A percentile compares a stretch with the other conserved stretches of the same genome.
Evolutionary conservation across 2,113 vertebrate genomes (phyloP).

Genomic region (Hyperoodon ampullatus): DNA sequence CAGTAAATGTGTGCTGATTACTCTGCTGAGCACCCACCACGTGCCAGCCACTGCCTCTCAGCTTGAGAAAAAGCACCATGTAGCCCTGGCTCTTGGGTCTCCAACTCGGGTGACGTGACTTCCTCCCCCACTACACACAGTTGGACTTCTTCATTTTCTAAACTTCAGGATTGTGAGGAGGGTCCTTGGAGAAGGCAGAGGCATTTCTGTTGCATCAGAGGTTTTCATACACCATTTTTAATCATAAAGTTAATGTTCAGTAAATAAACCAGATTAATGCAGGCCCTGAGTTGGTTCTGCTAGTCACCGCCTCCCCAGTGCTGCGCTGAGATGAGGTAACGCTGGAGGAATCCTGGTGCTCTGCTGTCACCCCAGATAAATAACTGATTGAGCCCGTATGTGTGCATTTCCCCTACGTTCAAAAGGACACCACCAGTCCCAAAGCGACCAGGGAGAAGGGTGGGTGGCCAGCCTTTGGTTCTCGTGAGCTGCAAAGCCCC

Average conservation of each 20-base stretch:
- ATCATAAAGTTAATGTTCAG: no score
- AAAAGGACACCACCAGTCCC: not conserved
- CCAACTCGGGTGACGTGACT: no score
- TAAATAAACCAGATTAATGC: not conserved
- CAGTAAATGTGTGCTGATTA: no score
- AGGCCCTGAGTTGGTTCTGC: not conserved
- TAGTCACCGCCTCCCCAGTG: not conserved
- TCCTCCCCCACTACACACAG: not conserved
- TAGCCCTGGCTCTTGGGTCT: not conserved
- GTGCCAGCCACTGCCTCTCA: not conserved
- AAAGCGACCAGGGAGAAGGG: no score
- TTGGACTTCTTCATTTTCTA: not conserved
- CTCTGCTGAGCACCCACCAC: no score
- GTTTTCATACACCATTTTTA: no score
- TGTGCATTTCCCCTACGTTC: not conserved
- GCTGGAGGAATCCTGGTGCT: fast-evolving
- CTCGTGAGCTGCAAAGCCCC: no score
- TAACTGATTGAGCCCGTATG: fast-evolving
- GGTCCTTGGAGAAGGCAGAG: not conserved
- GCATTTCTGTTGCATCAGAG: not conserved
- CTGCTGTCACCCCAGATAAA: not conserved
- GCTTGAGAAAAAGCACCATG: not conserved
- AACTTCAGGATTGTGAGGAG: not conserved
- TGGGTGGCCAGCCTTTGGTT: no score
- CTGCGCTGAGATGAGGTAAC: no score